A percentile compares a stretch with the other conserved stretches of the same genome.
These are phyloP conservation scores for Ammodramus savannarum DNA, from an alignment of 2,113 vertebrate species.

Conservation along the genomic window DNA sequence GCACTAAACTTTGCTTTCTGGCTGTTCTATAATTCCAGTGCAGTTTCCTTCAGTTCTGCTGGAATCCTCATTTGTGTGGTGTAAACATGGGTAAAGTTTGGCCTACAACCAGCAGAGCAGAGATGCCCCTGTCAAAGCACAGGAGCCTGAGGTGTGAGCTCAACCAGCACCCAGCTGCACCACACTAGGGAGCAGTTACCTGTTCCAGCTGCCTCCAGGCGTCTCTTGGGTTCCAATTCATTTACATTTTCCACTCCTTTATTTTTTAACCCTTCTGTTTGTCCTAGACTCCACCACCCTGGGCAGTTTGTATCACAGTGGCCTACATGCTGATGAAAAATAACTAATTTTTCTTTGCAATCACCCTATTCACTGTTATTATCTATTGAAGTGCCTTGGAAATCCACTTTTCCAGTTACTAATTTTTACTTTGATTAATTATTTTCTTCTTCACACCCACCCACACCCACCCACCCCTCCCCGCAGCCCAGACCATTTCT, in stretches of 20 bases:
- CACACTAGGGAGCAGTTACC: not conserved
- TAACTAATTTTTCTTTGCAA: not conserved
- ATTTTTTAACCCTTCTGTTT: not conserved
- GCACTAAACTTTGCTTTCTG: not conserved
- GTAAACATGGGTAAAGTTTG: not conserved
- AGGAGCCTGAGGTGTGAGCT: not conserved
- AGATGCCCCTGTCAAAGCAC: not conserved
- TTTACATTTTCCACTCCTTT: not conserved
- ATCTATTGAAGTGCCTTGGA: not conserved
- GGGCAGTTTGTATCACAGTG: not conserved
- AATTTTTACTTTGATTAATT: not conserved
- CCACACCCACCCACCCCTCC: not conserved
- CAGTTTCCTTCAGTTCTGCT: not conserved
- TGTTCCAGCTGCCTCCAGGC: not conserved
- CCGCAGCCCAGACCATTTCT: not conserved
- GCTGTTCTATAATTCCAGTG: not conserved
- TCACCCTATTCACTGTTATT: not conserved
- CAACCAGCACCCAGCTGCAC: accelerated
- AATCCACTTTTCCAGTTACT: not conserved
- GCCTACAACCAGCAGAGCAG: not conserved
- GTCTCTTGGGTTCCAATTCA: not conserved
- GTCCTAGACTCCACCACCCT: not conserved
- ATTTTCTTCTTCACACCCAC: not conserved
- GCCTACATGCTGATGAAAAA: not conserved
- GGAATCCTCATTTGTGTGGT: not conserved